Base-by-base conservation (phyloP, 2,113 vertebrate species). In the Vulpes ferrilata region DNA sequence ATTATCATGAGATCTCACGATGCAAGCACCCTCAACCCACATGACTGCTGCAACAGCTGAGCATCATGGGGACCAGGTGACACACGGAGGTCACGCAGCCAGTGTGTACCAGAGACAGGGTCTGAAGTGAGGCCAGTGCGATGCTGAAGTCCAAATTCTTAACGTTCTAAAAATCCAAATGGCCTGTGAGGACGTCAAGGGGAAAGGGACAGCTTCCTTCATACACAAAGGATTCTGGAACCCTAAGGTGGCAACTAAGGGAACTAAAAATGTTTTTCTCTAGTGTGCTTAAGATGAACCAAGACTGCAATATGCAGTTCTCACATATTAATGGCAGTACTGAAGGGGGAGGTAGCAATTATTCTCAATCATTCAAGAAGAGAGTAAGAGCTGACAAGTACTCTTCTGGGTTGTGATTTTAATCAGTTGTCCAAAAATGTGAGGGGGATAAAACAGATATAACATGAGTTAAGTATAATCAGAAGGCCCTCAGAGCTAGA, bases 361-460 rank as follows among this genome's bases (percentile, higher is more conserved):
- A 97, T 89, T 97, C 85, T 91, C 83, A 95, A 93, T 93, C 95
- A 97, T 78, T 94, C 55, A 27, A 96, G 59, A 78, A 53, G 32
- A 64, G 30, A 90, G 20, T 92, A 78, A 96, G 94, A 90, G 93
- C 85, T 10, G 53, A 97, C 87, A 96, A 96, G 96, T 73, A 60
- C 93, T 80, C 97, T 96, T 95, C 76, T 30, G 53, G 12, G 23
- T 19, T 78, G 93, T 22, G 62, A 94, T 94, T 97, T 95, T 97
- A 96, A 98, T 97, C 95, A 91, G 38, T 22, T 76, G 65, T 85
- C 93, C 81, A 93, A 93, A 96, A 94, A 51, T 15, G 38, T 53
- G 32, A 88, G 71, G 78, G 65, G 4, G 27, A 30, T 38, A 27
- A 51, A 76, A 62, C 60, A 97, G 88, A 96, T 20, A 22, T 4